Evolutionary conservation across 2,888 invertebrate genomes (phyloP), one percentile per base, ranked within the genome.

Genomic region (Syritta pipiens): DNA sequence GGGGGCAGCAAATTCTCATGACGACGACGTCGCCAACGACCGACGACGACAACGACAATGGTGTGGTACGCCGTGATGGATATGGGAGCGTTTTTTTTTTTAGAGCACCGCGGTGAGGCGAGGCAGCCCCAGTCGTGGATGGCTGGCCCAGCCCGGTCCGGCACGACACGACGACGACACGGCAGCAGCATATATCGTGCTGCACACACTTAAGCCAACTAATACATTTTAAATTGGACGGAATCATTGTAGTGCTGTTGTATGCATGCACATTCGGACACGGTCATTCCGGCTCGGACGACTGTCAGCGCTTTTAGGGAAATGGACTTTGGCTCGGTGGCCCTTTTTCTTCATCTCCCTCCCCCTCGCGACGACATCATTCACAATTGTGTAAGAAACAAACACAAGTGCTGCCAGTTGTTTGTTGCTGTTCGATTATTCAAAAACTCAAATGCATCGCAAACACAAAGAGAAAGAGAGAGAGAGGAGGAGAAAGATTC

Each of bases 401-500:
- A 24, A 51, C 22, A 60, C 53, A 62, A 71, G 48, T 49, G 48
- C 42, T 7, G 14, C 42, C 20, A 20, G n/a, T n/a, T n/a, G n/a
- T n/a, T 10, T 22, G 28, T 37, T 62, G 37, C 48, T 53, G 49
- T 60, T 67, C 44, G 62, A 68, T 62, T 53, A 67, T 51, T 51
- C 30, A 49, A 22, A 63, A 57, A 37, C 20, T 59, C 57, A 19
- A 59, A 59, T 59, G 49, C 65, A 65, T 24, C 42, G 22, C 30
- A 48, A 12, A 48, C 42, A 20, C 20, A 44, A 3, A 40, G 12
- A 22, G 59, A 60, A 59, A 65, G 30, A 40, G 7, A 17, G 10
- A 81, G 82, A 84, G 82, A 65, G 82, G 83, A 83, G 84, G 14
- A 81, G 49, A 69, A 22, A 55, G 12, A 37, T 40, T 40, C 69